Base-by-base conservation (phyloP, 1,140 invertebrate species). In the Steinernema feltiae region DNA sequence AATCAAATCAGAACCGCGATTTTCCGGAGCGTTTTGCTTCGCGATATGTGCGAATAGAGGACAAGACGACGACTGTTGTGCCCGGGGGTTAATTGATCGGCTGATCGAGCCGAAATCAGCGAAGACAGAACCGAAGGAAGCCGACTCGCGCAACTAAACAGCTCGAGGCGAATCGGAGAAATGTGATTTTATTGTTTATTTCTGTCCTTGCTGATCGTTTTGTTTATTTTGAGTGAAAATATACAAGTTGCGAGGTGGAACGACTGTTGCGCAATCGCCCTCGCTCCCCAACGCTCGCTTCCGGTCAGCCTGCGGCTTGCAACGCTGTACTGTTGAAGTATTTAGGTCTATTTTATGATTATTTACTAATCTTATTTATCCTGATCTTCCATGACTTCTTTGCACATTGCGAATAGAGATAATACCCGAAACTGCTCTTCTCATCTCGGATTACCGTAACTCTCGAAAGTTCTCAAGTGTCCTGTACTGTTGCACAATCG, bases 111-210 rank as follows among this genome's bases (percentile, higher is more conserved):
- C 53, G 12, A 63, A 12, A 63, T 15, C 12, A 63, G 3, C 12
- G 7, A 41, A 18, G 7, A 41, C 7, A 41, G 35, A 41, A 41
- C 7, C 7, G 7, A 41, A 41, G 7, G 7, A 18, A 41, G 35
- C 24, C 24, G 53, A n/a, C 15, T 12, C 53, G 53, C 53, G 53
- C 53, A 63, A 63, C 53, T 63, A 63, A 63, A 63, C 53, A 63
- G 53, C 53, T 63, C 53, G 53, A 63, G 24, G 53, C 53, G 24
- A 63, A 63, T 27, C 53, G 53, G 24, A 63, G 53, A 63, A 63
- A 63, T 41, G 24, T 63, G 53, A 63, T 63, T 46, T 63, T 63
- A 63, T 63, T 63, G 53, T 63, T 63, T 63, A 63, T 63, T 63
- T 27, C 53, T 27, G 53, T 27, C 53, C 15, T 63, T n/a, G 53